Base-by-base conservation (phyloP, 2,113 vertebrate species). In the Zapornia atra region DNA sequence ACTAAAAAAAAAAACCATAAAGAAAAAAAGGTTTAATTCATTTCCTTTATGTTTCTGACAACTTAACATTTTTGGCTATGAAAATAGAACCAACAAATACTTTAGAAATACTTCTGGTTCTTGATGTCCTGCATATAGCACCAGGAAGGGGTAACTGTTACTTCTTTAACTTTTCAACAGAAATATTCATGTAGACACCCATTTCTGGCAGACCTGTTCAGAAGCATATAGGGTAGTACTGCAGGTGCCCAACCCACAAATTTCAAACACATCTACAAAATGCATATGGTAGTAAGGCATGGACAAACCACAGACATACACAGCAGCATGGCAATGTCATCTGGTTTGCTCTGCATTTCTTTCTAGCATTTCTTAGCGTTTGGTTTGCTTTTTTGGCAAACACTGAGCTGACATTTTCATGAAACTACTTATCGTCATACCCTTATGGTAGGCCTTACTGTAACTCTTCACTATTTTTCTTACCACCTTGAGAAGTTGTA, bases 271-370 rank as follows among this genome's bases (percentile, higher is more conserved):
- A 73, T 1, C 26, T 72, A 57, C 0, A 6, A 72, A 89, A 83
- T 33, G 3, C 26, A 33, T 4, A 12, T 0, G 1, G 4, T 60
- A 25, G 17, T 50, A 72, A 69, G 29, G 10, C 56, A 42, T 5
- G 17, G 38, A 10, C n/a, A 86, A 91, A 53, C 5, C 28, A 46
- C 16, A 51, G 14, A 15, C 72, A 46, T 60, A 42, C 64, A 33
- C 2, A 28, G 10, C 11, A 63, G 11, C 11, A 53, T 21, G 24
- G 22, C 17, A 33, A 17, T 56, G 10, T 25, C 24, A 60, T 71
- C 57, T 88, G 5, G 21, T 78, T 57, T 42, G 12, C 19, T 60
- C 38, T 36, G 22, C 5, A 5, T 64, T 75, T 59, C 16, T 56
- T 72, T 42, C 19, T 17, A 46, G 64, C 34, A 53, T 10, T 46